Conservation (phyloP, 2,888 invertebrate genomes). For the Erebia palarica region DNA sequence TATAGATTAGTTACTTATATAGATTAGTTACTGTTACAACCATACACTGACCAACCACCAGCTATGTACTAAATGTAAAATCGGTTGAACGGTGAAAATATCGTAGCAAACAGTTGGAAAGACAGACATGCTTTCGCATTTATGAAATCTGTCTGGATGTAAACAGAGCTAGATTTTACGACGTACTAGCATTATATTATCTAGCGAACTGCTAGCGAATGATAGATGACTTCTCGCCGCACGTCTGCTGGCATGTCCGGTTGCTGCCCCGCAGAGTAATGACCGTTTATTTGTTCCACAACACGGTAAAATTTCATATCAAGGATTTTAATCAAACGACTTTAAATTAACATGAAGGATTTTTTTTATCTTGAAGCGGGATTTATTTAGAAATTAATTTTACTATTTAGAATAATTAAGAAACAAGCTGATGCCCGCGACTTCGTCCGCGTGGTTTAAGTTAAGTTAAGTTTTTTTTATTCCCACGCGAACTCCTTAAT, state of each 20-base stretch:
- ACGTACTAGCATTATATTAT: not conserved
- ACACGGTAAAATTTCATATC: not conserved
- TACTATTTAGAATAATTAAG: no score
- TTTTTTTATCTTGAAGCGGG: not conserved
- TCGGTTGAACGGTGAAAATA: no score
- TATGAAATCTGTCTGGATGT: not conserved
- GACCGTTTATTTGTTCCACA: slow-evolving; percentile 2
- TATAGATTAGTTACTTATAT: no score
- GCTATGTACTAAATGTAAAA: no score
- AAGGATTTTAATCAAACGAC: not conserved
- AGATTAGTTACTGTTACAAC: no score
- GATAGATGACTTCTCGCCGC: slow-evolving; percentile 43
- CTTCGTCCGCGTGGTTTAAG: no score
- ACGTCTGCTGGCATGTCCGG: slow-evolving; percentile 4
- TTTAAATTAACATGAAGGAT: not conserved
- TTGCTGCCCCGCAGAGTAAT: slow-evolving; percentile 14
- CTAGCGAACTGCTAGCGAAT: slow-evolving; percentile 38
- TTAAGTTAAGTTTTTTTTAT: no score
- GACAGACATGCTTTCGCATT: not conserved
- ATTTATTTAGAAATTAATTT: no score
- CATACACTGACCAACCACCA: no score
- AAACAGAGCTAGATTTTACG: not conserved
- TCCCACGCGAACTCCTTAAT: no score
- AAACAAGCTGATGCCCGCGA: no score
- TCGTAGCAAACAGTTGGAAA: no score